Conservation (phyloP, 2,888 invertebrate species). For the Adineta ricciae region DNA sequence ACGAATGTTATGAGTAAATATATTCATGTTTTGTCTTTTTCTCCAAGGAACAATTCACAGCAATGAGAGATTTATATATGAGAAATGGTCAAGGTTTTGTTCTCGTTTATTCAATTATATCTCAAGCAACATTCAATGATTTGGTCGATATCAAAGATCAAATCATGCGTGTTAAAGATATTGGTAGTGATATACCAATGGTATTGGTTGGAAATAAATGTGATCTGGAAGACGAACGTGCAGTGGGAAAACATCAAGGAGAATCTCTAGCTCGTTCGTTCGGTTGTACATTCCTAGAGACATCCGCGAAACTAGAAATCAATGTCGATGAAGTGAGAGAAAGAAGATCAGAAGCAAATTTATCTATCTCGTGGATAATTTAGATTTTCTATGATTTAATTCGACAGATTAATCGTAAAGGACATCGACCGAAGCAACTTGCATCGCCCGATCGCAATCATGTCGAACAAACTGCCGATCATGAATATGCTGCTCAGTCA, state of each 20-base stretch:
- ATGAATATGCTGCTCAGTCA: neutral
- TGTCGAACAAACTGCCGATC: too few species aligned
- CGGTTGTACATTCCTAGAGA: slow-evolving; percentile 98
- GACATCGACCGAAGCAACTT: neutral
- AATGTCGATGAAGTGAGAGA: slow-evolving; percentile 82
- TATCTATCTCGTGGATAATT: neutral
- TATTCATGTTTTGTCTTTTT: slow-evolving; percentile 22
- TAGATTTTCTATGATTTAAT: slow-evolving; percentile 46
- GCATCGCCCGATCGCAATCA: neutral
- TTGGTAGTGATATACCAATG: slow-evolving; percentile 65
- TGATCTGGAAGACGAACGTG: slow-evolving; percentile 96
- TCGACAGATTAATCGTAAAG: slow-evolving; percentile 29
- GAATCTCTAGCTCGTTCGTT: slow-evolving; percentile 82
- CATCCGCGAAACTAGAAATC: slow-evolving; percentile 99
- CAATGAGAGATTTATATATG: slow-evolving; percentile 99
- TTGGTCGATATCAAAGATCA: slow-evolving; percentile 96
- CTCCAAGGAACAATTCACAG: slow-evolving; percentile 86
- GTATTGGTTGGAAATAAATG: slow-evolving; percentile 99
- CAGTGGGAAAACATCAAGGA: slow-evolving; percentile 97
- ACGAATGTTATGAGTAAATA: neutral
- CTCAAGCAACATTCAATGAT: slow-evolving; percentile 99
- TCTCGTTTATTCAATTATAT: slow-evolving; percentile 97
- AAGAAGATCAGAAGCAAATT: too few species aligned
- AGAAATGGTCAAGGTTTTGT: slow-evolving; percentile 99
- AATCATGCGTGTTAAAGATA: slow-evolving; percentile 84